Evolutionary conservation across 1,140 invertebrate genomes (phyloP).

Genomic region (Pseudomyrmex pallidus): DNA sequence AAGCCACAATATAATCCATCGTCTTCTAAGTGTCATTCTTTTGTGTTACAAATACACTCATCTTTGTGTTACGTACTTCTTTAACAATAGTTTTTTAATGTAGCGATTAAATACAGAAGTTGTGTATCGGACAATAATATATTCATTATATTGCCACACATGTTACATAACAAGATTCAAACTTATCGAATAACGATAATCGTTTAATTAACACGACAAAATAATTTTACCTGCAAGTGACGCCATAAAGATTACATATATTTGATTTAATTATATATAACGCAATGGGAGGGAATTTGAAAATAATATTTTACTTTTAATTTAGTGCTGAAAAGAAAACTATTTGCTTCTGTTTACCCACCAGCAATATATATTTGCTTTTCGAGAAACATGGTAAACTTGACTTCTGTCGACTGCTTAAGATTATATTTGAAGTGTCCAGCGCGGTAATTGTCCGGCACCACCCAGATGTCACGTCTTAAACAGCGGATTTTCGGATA

Average conservation of each 20-base stretch:
- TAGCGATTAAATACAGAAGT: neutral
- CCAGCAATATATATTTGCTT: conserved; percentile 12
- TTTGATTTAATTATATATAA: no score
- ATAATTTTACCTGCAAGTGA: no score
- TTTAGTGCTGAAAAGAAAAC: neutral
- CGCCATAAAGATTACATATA: no score
- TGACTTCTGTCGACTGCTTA: conserved; percentile 39
- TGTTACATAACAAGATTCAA: neutral
- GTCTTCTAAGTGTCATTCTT: conserved; percentile 21
- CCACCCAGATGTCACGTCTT: conserved; percentile 58
- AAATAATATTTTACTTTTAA: neutral
- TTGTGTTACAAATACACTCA: conserved; percentile 17
- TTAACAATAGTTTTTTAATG: conserved; percentile 1
- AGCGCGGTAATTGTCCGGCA: conserved; percentile 19
- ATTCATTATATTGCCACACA: no score
- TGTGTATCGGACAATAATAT: no score
- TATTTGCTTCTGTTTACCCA: neutral
- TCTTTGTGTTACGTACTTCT: neutral
- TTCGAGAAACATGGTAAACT: conserved; percentile 5
- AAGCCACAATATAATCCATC: conserved; percentile 65
- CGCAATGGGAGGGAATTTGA: neutral
- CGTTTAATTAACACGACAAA: no score
- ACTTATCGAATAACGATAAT: neutral
- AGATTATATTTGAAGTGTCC: conserved; percentile 28
- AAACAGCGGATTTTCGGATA: conserved; percentile 38